These are phyloP conservation scores for Sarcophaga subvicina DNA, from an alignment of 2,888 invertebrate genomes.

Conservation along the genomic window DNA sequence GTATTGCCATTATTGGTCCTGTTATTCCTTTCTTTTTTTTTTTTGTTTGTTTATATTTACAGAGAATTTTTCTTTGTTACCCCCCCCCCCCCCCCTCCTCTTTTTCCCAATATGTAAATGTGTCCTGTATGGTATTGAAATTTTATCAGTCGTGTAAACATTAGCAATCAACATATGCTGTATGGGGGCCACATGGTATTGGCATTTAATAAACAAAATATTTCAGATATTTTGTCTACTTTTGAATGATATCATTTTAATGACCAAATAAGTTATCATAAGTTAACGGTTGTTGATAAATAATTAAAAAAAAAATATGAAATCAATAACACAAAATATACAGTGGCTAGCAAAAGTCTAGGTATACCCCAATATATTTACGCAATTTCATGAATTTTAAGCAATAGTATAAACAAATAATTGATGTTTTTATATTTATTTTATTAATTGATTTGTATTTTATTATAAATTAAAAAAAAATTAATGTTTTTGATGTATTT, in stretches of 20 bases:
- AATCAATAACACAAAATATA: too few relatives aligned
- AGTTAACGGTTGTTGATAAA: background rate
- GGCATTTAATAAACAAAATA: conserved; percentile 59
- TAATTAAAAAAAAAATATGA: background rate
- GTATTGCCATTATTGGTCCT: conserved; percentile 71
- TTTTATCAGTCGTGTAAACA: conserved; percentile 80
- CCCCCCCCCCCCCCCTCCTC: conserved; percentile 23
- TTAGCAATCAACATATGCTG: conserved; percentile 72
- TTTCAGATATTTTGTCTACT: background rate
- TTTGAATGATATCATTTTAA: conserved; percentile 63
- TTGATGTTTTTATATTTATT: too few relatives aligned
- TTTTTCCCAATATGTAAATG: conserved; percentile 56
- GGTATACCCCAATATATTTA: too few relatives aligned
- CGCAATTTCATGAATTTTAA: too few relatives aligned
- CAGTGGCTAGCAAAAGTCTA: too few relatives aligned
- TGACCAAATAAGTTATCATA: conserved; percentile 35
- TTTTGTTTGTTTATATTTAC: conserved; percentile 28
- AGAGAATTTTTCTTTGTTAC: conserved; percentile 2
- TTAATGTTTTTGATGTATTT: too few relatives aligned
- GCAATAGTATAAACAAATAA: too few relatives aligned
- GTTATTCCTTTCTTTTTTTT: conserved; percentile 39
- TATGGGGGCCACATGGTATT: conserved; percentile 52
- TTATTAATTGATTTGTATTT: too few relatives aligned
- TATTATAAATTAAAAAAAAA: too few relatives aligned
- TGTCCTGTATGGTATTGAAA: conserved; percentile 64